These are phyloP conservation scores for Synergus japonicus DNA, from an alignment of 2,888 invertebrate species.

Conservation along the genomic window DNA sequence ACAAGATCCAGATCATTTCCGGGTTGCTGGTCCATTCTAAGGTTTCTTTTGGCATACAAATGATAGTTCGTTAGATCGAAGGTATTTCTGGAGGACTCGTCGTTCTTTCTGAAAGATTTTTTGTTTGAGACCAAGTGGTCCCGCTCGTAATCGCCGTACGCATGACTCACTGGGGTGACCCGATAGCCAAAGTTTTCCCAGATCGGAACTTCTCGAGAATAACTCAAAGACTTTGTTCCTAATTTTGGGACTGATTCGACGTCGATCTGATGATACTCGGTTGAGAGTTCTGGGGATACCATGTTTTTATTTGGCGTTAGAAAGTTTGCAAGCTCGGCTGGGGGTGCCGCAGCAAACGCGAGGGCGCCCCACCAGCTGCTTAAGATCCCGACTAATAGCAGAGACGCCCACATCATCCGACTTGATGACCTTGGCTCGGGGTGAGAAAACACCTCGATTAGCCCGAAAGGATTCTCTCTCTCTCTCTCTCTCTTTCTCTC, in stretches of 20 bases:
- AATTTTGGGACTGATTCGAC: background rate
- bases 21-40: background rate
- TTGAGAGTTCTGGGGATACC: background rate
- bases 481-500: background rate
- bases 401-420: slow-evolving; percentile 75
- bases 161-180: slow-evolving; percentile 1
- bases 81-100: background rate
- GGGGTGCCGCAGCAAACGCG: slow-evolving; percentile 69
- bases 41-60: background rate
- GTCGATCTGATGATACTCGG: background rate
- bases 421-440: slow-evolving; percentile 60
- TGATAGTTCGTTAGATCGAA: background rate
- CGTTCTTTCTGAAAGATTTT: background rate
- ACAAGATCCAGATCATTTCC: background rate
- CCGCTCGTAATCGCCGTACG: background rate
- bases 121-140: background rate
- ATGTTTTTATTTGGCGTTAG: background rate
- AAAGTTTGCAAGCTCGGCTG: slow-evolving; percentile 60
- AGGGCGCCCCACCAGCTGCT: slow-evolving; percentile 75
- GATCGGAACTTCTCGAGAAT: background rate
- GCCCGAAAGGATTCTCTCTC: slow-evolving; percentile 54
- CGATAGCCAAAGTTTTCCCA: background rate
- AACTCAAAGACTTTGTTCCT: background rate
- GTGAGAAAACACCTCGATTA: slow-evolving; percentile 65
- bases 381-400: slow-evolving; percentile 74